Conservation (phyloP, 1,140 invertebrate genomes). For the Panonychus citri region DNA sequence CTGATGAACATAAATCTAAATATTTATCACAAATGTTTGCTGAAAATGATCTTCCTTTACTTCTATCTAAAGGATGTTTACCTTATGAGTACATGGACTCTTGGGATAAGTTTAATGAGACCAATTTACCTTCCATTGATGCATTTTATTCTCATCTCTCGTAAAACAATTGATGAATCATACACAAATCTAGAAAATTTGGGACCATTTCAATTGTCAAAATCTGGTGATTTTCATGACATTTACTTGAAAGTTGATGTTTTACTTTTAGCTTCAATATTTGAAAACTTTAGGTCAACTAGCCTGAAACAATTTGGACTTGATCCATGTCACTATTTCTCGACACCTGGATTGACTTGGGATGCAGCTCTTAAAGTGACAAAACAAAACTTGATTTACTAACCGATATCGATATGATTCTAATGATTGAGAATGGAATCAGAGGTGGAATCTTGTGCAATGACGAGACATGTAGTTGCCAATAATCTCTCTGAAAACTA, state of each 20-base stretch:
- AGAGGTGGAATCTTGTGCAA: not conserved
- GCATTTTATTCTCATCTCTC: not conserved
- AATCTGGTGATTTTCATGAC: conserved; percentile 22
- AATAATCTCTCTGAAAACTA: not conserved
- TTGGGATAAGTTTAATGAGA: conserved; percentile 14
- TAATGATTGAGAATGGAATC: conserved; percentile 17
- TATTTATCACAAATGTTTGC: too few relatives aligned
- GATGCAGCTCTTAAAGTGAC: conserved; percentile 14
- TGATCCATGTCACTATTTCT: conserved; percentile 20
- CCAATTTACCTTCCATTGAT: conserved; percentile 9
- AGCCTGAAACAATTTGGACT: not conserved
- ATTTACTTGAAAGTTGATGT: conserved; percentile 24
- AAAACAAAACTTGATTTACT: conserved; percentile 16
- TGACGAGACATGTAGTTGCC: not conserved
- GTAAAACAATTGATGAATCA: not conserved
- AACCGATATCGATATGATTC: conserved; percentile 15
- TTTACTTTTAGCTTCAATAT: conserved; percentile 23
- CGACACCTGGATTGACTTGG: conserved; percentile 13
- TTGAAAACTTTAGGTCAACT: conserved; percentile 20
- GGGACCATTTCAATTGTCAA: conserved; percentile 17
- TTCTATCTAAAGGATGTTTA: conserved; percentile 12
- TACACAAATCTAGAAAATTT: conserved; percentile 9
- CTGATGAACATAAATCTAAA: too few relatives aligned
- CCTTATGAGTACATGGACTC: conserved; percentile 15
- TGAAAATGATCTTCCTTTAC: not conserved